Conservation (phyloP, 2,888 invertebrate species). For the Athalia circularis region DNA sequence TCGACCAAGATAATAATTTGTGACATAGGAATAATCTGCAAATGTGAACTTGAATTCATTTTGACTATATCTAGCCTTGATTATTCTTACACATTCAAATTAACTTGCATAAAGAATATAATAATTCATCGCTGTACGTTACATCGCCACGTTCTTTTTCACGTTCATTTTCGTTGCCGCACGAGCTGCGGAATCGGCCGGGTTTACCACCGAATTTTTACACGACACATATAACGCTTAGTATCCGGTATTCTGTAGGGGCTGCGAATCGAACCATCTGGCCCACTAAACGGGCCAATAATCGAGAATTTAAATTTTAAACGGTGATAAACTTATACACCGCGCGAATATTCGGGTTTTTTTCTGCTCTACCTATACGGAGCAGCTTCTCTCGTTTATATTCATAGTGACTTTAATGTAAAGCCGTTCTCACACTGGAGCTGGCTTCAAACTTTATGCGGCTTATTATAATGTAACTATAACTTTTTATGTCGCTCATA, state of each 20-base stretch:
- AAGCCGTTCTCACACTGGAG: slow-evolving; percentile 57
- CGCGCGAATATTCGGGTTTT: slow-evolving; percentile 46
- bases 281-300: slow-evolving; percentile 60
- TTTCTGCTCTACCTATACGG: slow-evolving; percentile 15
- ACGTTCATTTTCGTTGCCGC: neutral
- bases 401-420: slow-evolving; percentile 63
- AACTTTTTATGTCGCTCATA: slow-evolving; percentile 69
- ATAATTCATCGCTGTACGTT: too few relatives aligned
- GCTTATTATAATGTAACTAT: slow-evolving; percentile 71
- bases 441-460: slow-evolving; percentile 51
- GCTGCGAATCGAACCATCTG: slow-evolving; percentile 44
- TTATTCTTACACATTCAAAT: too few relatives aligned
- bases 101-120: too few relatives aligned
- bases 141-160: neutral
- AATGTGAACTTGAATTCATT: too few relatives aligned
- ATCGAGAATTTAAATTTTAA: slow-evolving; percentile 65
- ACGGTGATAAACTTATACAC: slow-evolving; percentile 61
- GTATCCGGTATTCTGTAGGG: slow-evolving; percentile 16
- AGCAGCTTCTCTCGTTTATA: slow-evolving; percentile 59
- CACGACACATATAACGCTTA: slow-evolving; percentile 26
- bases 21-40: too few relatives aligned
- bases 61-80: too few relatives aligned
- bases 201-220: slow-evolving; percentile 32
- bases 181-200: neutral
- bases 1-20: too few relatives aligned